Evolutionary conservation across 2,113 vertebrate species (phyloP).

Genomic region (Mastomys coucha): DNA sequence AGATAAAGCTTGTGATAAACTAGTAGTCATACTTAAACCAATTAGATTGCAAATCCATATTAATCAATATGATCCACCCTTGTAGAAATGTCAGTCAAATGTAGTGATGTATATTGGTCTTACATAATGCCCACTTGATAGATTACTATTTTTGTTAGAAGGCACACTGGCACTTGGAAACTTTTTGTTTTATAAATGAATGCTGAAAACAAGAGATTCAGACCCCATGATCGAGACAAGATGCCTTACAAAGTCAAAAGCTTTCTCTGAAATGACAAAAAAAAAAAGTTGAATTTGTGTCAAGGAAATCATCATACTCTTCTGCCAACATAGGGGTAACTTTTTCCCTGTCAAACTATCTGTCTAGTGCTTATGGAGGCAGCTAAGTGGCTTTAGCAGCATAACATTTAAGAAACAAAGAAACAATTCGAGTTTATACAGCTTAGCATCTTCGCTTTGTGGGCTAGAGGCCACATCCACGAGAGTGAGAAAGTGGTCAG

Average conservation of each 20-base stretch:
- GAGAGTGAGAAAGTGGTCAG: not conserved
- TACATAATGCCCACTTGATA: not conserved
- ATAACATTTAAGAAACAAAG: conserved; percentile 2
- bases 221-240: not conserved
- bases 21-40: conserved; percentile 38
- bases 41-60: conserved; percentile 32
- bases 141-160: not conserved
- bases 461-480: not conserved
- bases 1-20: conserved; percentile 34
- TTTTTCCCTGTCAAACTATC: conserved; percentile 30
- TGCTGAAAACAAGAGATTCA: not conserved
- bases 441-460: not conserved
- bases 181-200: conserved; percentile 32
- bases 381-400: not conserved
- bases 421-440: not conserved
- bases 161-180: not conserved
- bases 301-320: not conserved
- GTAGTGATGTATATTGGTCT: not conserved
- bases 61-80: conserved; percentile 14
- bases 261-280: not conserved
- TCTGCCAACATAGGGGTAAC: not conserved
- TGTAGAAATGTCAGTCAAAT: not conserved
- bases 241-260: not conserved
- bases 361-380: conserved; percentile 8
- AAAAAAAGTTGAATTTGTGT: not conserved